phyloP scores from a whole-genome alignment of 2,113 vertebrate genomes.

The Erinaceus europaeus region DNA sequence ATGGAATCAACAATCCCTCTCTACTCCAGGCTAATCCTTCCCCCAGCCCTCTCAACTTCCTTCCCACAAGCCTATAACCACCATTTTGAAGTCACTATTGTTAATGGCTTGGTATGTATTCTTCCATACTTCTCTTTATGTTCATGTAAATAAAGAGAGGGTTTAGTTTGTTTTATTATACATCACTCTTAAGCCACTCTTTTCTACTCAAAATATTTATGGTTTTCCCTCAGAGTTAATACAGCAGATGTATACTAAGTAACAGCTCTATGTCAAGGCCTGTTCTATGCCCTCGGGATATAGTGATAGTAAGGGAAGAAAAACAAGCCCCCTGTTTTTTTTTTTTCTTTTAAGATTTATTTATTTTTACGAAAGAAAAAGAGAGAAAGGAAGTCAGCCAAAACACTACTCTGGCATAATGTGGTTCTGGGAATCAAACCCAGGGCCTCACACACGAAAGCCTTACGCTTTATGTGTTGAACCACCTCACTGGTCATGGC shows the following conservation, averaged over 20 bases:
- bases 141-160: not conserved
- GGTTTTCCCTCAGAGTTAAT: not conserved
- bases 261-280: not conserved
- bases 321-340: not conserved
- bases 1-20: not conserved
- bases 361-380: too few species aligned
- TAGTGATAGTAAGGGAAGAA: conserved; percentile 12
- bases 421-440: too few species aligned
- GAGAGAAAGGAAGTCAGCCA: too few species aligned
- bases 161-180: not conserved
- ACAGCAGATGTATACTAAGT: not conserved
- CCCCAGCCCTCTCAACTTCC: not conserved
- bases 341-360: too few species aligned
- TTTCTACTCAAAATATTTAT: not conserved
- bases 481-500: too few species aligned
- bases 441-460: too few species aligned
- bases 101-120: not conserved
- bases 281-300: not conserved
- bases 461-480: too few species aligned
- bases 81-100: not conserved
- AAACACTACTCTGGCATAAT: too few species aligned
- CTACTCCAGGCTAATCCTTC: not conserved
- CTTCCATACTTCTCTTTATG: not conserved
- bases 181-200: too few species aligned
- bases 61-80: not conserved